A percentile compares a stretch with the other conserved stretches of the same genome.
phyloP scores from a whole-genome alignment of 1,140 invertebrate genomes.

The Polypedilum pembai region DNA sequence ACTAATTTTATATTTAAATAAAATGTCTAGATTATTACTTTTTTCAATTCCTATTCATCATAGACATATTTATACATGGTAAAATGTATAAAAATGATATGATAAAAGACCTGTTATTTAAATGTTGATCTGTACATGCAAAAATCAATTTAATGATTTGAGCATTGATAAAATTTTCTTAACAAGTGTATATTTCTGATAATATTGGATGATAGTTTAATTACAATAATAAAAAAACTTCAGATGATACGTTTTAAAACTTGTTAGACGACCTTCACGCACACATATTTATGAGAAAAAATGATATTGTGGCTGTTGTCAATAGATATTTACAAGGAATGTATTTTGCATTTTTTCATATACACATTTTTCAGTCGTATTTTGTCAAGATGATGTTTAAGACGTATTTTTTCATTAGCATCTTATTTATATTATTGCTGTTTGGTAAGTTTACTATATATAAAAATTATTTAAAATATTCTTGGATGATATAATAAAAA shows the following conservation, averaged over 20 bases:
- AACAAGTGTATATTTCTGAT: background rate
- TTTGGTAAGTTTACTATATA: background rate
- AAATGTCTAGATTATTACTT: no score
- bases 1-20: no score
- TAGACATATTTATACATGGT: no score
- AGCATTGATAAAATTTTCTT: background rate
- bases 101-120: background rate
- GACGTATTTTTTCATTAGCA: background rate
- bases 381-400: background rate
- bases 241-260: background rate
- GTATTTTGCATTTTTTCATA: slow-evolving; percentile 1
- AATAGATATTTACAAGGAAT: background rate
- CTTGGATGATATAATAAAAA: background rate
- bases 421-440: background rate
- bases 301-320: background rate
- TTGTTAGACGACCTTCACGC: slow-evolving; percentile 10
- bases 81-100: background rate
- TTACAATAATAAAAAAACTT: no score
- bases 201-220: background rate
- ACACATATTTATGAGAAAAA: background rate
- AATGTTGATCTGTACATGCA: background rate
- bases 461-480: background rate
- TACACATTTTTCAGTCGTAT: background rate
- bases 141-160: background rate
- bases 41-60: no score